A percentile compares a stretch with the other conserved stretches of the same genome.
Conservation (phyloP, 2,888 invertebrate species). For the Drosophila robusta region DNA sequence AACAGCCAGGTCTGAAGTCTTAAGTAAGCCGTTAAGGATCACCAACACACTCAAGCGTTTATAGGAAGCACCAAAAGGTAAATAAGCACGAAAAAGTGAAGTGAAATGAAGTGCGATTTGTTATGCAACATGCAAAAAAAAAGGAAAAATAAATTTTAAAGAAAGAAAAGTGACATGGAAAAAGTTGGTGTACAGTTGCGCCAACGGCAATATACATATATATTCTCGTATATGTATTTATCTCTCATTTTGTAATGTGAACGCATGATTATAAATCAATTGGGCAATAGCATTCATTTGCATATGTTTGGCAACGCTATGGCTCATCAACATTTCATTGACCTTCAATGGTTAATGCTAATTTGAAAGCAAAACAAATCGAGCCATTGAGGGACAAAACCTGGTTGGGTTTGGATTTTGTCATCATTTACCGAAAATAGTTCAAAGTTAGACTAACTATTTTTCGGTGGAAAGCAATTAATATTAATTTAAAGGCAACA, state of each 20-base stretch:
- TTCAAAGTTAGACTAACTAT: not conserved
- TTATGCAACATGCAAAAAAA: conserved; percentile 66
- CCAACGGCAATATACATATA: conserved; percentile 7
- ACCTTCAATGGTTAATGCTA: conserved; percentile 67
- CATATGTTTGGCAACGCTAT: conserved; percentile 60
- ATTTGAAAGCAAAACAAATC: conserved; percentile 56
- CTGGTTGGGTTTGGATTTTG: conserved; percentile 17
- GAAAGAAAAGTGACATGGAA: conserved; percentile 40
- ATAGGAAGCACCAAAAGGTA: conserved; percentile 79
- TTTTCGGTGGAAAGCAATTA: conserved; percentile 2
- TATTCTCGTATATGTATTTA: not conserved
- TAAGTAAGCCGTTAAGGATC: conserved; percentile 62
- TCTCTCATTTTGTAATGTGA: conserved; percentile 1
- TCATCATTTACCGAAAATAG: conserved; percentile 11
- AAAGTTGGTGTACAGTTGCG: conserved; percentile 12
- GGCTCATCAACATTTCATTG: conserved; percentile 66
- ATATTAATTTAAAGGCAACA: conserved; percentile 17
- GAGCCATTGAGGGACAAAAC: conserved; percentile 17
- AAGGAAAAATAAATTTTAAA: conserved; percentile 2
- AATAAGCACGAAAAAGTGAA: conserved; percentile 57
- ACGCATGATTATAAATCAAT: conserved; percentile 33
- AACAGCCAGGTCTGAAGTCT: conserved; percentile 56
- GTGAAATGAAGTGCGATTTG: conserved; percentile 68
- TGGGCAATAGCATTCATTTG: conserved; percentile 41
- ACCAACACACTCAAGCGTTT: conserved; percentile 50